A percentile compares a stretch with the other conserved stretches of the same genome.
Evolutionary conservation across 2,797 vertebrate species (phyloP).

Genomic region (Eulemur mongoz): DNA sequence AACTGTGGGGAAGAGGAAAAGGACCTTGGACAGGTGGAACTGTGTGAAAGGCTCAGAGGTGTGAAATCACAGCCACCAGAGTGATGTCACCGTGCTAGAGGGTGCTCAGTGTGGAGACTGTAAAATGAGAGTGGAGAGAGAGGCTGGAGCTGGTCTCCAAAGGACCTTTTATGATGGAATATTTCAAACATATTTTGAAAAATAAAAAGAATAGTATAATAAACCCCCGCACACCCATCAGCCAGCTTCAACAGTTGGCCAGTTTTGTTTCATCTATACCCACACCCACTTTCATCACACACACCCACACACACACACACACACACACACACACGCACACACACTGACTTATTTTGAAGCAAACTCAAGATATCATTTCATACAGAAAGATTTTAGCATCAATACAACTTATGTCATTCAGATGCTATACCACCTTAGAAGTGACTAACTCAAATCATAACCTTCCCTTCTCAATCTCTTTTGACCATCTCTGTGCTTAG

Average conservation of each 20-base stretch:
- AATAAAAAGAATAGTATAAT: background rate
- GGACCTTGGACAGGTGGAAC: background rate
- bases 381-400: constrained; percentile 20
- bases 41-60: background rate
- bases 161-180: background rate
- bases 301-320: background rate
- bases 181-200: background rate
- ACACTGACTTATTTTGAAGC: background rate
- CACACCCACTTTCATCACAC: background rate
- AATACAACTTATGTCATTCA: background rate
- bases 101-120: background rate
- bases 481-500: background rate
- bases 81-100: background rate
- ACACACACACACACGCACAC: too few species aligned
- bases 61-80: constrained; percentile 24
- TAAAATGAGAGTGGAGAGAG: background rate
- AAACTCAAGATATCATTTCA: constrained; percentile 31
- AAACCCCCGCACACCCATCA: background rate
- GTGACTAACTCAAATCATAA: background rate
- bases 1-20: background rate
- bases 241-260: background rate
- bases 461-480: background rate
- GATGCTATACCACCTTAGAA: background rate
- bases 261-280: constrained; percentile 10
- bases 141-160: background rate